Evolutionary conservation across 1,140 invertebrate species (phyloP), one percentile per base, ranked within the genome.

Genomic region (Micrasema minimum): DNA sequence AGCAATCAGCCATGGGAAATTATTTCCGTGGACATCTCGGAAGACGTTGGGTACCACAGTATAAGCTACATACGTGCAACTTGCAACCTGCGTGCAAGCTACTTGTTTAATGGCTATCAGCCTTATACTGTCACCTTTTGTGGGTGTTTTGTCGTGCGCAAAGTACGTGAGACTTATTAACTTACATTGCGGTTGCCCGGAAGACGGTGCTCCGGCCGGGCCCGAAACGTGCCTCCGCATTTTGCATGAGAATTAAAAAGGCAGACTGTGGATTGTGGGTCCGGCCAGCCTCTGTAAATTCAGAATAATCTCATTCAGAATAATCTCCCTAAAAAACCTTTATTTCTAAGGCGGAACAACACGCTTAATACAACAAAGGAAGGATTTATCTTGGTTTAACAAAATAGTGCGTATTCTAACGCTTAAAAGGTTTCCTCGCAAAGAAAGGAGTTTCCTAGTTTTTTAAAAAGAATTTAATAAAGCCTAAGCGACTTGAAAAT

Each of bases 91-190:
- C 18, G 7, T 3, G 2, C 12, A n/a, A n/a, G n/a, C n/a, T n/a
- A n/a, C n/a, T n/a, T n/a, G n/a, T 12, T n/a, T n/a, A n/a, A n/a
- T n/a, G n/a, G n/a, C n/a, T n/a, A n/a, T n/a, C n/a, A n/a, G 45
- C 48, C 0, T 51, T 51, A 20, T 1, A 22, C 16, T 10, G 2
- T 23, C 5, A 23, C 48, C 48, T 18, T 51, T 51, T n/a, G 11
- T 2, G 3, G 16, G 18, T 23, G 9, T 23, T 4, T 23, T 51
- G 48, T 22, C 48, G 48, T 51, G 20, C 22, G 1, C 1, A 7
- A 10, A 22, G 10, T 18, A 14, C 55, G 55, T 59, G 35, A 59
- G 55, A 59, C 55, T 59, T 59, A 59, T 59, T 59, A 59, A 59
- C 55, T 59, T 59, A 59, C 55, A 59, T 43, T 59, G 55, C 55